Percentiles rank a stretch among this genome's conserved stretches.
These are phyloP conservation scores for Temnothorax longispinosus DNA, from an alignment of 1,140 invertebrate genomes.

Conservation along the genomic window DNA sequence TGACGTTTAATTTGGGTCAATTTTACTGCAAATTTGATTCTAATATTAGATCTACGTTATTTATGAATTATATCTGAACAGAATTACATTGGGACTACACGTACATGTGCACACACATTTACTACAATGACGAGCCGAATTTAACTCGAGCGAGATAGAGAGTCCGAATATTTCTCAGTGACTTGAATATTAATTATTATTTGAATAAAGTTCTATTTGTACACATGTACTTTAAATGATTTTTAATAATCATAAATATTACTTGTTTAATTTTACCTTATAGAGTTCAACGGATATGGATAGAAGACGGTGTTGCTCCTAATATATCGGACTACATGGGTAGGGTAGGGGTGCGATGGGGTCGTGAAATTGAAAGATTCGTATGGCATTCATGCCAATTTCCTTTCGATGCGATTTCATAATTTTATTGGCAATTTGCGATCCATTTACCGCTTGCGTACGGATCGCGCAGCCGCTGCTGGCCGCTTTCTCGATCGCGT, in stretches of 20 bases:
- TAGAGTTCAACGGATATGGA: conserved; percentile 18
- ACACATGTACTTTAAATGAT: not conserved
- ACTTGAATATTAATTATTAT: not conserved
- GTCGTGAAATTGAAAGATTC: conserved; percentile 83
- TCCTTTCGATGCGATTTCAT: conserved; percentile 81
- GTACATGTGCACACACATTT: not conserved
- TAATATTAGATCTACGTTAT: conserved; percentile 11
- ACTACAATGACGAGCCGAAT: not conserved
- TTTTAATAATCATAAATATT: not conserved
- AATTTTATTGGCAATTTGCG: conserved; percentile 85
- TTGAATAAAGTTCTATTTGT: not conserved
- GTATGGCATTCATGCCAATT: conserved; percentile 82
- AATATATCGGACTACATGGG: conserved; percentile 50
- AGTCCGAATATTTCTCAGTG: not conserved
- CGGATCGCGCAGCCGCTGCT: conserved; percentile 57
- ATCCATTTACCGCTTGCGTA: conserved; percentile 73
- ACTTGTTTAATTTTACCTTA: not conserved
- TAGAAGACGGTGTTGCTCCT: conserved; percentile 50
- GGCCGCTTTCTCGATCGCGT: conserved; percentile 56
- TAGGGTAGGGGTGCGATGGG: conserved; percentile 67
- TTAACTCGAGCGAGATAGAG: not conserved
- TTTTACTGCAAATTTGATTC: conserved; percentile 14
- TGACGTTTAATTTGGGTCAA: conserved; percentile 3
- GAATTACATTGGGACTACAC: not conserved
- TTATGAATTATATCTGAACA: conserved; percentile 31